These are phyloP conservation scores for Hormaphis cornu DNA, from an alignment of 1,140 invertebrate species.

Conservation along the genomic window DNA sequence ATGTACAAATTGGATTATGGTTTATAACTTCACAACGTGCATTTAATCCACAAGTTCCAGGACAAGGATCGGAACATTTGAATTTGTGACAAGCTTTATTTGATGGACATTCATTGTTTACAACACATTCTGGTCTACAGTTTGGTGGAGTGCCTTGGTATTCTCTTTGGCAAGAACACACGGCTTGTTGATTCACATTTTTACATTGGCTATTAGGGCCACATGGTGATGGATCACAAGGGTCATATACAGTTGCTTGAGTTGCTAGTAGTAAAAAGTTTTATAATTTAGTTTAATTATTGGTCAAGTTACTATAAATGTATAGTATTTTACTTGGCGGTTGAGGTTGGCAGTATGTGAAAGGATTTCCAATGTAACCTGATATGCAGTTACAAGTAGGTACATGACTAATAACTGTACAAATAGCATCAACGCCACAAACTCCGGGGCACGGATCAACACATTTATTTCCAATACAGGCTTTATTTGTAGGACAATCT, in stretches of 20 bases:
- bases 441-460: constrained; percentile 50
- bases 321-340: constrained; percentile 32
- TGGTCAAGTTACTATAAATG: background rate
- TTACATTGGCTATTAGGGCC: constrained; percentile 66
- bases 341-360: constrained; percentile 41
- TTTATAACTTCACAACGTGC: constrained; percentile 48
- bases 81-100: constrained; percentile 51
- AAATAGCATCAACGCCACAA: constrained; percentile 45
- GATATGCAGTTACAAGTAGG: constrained; percentile 53
- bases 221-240: constrained; percentile 67
- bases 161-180: constrained; percentile 60
- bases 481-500: constrained; percentile 48
- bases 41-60: constrained; percentile 48
- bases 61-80: constrained; percentile 53
- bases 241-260: constrained; percentile 47
- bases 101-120: constrained; percentile 64
- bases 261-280: constrained; percentile 36
- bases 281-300: constrained; percentile 2
- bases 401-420: constrained; percentile 53
- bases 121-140: constrained; percentile 64
- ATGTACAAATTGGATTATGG: constrained; percentile 46
- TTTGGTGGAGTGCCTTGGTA: constrained; percentile 62
- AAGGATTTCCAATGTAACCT: constrained; percentile 47
- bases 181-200: constrained; percentile 50
- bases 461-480: constrained; percentile 43